Evolutionary conservation across 2,888 invertebrate species (phyloP), one percentile per base, ranked within the genome.

Genomic region (Caenorhabditis sp.): DNA sequence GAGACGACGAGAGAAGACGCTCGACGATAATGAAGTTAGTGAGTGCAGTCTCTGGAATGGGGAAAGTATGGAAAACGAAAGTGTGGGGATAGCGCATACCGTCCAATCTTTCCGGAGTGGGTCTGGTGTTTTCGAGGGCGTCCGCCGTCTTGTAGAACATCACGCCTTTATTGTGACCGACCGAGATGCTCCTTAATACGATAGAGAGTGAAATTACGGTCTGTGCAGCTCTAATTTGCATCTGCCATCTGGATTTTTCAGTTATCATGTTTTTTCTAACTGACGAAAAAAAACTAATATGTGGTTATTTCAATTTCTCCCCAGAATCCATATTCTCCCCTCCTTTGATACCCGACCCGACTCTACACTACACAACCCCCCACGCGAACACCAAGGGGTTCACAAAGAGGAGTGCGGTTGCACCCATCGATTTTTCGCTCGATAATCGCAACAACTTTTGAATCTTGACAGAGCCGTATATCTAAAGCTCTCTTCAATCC

Each of bases 1-100:
- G 94, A 90, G 97, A 97, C 93, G 97, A 97, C 94, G 96, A 96
- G 94, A 98, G 98, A 87, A 98, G 94, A 84, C 98, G 94, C 93
- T 99, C 98, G 89, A 98, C 96, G 24, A 87, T 73, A 10, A 80
- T 8, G 28, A 70, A 80, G 12, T 74, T 58, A 24, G 69, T 72
- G 1, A 80, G 35, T 19, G 19, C 26, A 22, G 41, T 28, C 24
- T 64, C 84, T 80, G 44, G 22, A 75, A 31, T 63, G 24, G 2
- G 12, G 28, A 10, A 56, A 58, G 44, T 70, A n/a, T 49, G 68
- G 82, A 44, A 44, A 44, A 10, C 14, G 16, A 44, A 14, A 14
- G 4, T 44, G 14, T 14, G 14, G 4, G 3, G 76, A 44, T 14
- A 28, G 28, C 38, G 19, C 79, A 14, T 85, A 82, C 14, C 69